Evolutionary conservation across 2,113 vertebrate genomes (phyloP), one percentile per base, ranked within the genome.

Genomic region (Colaptes auratus): DNA sequence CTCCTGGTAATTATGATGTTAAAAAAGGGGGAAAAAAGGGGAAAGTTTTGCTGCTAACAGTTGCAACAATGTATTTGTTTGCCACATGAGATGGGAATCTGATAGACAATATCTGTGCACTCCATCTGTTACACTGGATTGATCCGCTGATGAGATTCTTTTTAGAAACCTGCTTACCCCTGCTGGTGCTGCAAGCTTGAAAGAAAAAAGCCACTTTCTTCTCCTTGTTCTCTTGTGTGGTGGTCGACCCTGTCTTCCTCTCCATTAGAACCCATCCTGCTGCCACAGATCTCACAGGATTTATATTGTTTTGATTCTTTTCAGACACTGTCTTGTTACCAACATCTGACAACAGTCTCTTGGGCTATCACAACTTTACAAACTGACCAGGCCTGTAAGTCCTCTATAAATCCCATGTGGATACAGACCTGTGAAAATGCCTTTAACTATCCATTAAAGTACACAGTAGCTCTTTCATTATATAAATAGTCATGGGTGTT

Each of bases 21-120:
- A 89, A 92, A 94, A 95, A 94, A 94, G 95, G 50, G 70, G 80
- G 61, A 95, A 94, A 95, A 94, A 94, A 95, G 35, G 71, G 80
- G 63, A 94, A 97, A 93, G 82, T 96, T 97, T 97, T 96, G 94
- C 90, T 72, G 88, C 87, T 92, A 97, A 96, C 93, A 96, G 96
- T 97, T 97, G 97, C 95, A 96, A 92, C 69, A 92, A 90, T 92
- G 94, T 93, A 97, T 96, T 94, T 77, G 66, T 95, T 92, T 97
- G 95, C 92, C 93, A 93, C 93, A 94, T 71, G 95, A 74, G 74
- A 96, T 92, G 93, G 96, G 97, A 97, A 94, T 91, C 87, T 91
- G 94, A 97, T 97, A 96, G 91, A 89, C 91, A 95, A 93, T 97
- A 97, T 98, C 97, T 97, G 81, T 80, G 76, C 76, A 85, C 77